Conservation (phyloP, 2,113 vertebrate genomes). For the Xiphophorus maculatus region DNA sequence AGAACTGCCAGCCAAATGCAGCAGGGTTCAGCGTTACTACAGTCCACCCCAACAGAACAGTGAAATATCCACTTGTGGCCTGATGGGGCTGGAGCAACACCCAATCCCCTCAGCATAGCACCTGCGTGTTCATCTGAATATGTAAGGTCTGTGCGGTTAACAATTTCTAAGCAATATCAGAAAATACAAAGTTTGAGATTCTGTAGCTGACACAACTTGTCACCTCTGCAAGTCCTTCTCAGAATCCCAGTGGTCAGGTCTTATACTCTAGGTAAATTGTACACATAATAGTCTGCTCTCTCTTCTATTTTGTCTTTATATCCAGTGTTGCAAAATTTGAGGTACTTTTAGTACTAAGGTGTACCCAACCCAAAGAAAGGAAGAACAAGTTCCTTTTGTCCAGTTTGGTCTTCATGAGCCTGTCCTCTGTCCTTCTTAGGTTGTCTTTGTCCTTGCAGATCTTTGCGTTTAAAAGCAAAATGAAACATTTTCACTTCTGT, state of each 20-base stretch:
- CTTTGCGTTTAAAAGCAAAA: not conserved
- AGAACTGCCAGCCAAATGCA: constrained; percentile 91
- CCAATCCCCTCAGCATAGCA: constrained; percentile 58
- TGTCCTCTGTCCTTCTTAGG: constrained; percentile 21
- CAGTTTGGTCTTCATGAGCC: not conserved
- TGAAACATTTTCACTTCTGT: constrained; percentile 2
- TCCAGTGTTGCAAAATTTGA: not conserved
- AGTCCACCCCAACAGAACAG: constrained; percentile 90
- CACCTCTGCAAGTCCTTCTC: no score
- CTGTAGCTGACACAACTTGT: not conserved
- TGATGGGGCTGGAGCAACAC: constrained; percentile 62
- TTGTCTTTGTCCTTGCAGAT: not conserved
- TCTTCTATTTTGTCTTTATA: not conserved
- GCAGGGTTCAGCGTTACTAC: constrained; percentile 87
- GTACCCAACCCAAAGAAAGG: not conserved
- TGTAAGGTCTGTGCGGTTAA: not conserved
- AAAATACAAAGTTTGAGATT: not conserved
- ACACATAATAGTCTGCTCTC: not conserved
- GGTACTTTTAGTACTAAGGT: not conserved
- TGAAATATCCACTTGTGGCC: constrained; percentile 84
- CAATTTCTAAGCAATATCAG: not conserved
- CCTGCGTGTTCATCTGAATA: constrained; percentile 11
- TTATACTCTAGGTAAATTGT: no score
- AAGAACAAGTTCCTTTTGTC: not conserved
- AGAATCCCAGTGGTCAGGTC: no score